Percentiles rank a stretch among this genome's conserved stretches.
Conservation (phyloP, 2,113 vertebrate species). For the Pagrus major region DNA sequence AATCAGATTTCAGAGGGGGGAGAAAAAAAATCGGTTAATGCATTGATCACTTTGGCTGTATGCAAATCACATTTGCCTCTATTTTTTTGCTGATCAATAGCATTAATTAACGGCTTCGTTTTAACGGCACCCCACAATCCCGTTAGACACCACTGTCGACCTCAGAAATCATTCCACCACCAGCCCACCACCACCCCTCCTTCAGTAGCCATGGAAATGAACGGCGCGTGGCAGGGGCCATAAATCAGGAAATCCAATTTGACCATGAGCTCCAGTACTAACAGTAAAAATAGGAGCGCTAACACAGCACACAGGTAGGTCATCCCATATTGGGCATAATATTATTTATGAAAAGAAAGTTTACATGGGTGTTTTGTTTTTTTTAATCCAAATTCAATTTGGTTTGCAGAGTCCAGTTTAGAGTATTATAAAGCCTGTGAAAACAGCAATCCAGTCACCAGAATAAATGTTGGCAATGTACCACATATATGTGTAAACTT, state of each 20-base stretch:
- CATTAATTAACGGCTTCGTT: slow-evolving; percentile 87
- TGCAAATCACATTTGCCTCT: slow-evolving; percentile 87
- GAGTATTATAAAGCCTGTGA: no score
- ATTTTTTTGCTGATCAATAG: slow-evolving; percentile 85
- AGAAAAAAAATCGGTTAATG: slow-evolving; percentile 85
- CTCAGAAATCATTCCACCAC: slow-evolving; percentile 76
- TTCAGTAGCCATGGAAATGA: slow-evolving; percentile 81
- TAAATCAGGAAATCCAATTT: slow-evolving; percentile 86
- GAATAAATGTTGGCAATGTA: no score
- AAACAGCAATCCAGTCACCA: no score
- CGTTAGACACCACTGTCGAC: slow-evolving; percentile 73
- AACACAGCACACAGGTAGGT: slow-evolving; percentile 72
- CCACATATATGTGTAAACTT: no score
- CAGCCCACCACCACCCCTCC: slow-evolving; percentile 17
- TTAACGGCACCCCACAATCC: slow-evolving; percentile 83
- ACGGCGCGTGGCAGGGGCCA: slow-evolving; percentile 66
- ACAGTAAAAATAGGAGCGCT: slow-evolving; percentile 77
- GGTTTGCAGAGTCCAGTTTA: neutral
- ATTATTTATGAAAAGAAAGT: slow-evolving; percentile 38
- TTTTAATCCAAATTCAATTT: neutral
- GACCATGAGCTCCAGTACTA: slow-evolving; percentile 76
- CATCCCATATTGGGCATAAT: slow-evolving; percentile 52
- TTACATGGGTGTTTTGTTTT: slow-evolving; percentile 1
- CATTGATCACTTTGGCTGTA: slow-evolving; percentile 85
- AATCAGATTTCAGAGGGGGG: slow-evolving; percentile 84